These are phyloP conservation scores for Hyla sarda DNA, from an alignment of 2,113 vertebrate genomes.

Conservation along the genomic window DNA sequence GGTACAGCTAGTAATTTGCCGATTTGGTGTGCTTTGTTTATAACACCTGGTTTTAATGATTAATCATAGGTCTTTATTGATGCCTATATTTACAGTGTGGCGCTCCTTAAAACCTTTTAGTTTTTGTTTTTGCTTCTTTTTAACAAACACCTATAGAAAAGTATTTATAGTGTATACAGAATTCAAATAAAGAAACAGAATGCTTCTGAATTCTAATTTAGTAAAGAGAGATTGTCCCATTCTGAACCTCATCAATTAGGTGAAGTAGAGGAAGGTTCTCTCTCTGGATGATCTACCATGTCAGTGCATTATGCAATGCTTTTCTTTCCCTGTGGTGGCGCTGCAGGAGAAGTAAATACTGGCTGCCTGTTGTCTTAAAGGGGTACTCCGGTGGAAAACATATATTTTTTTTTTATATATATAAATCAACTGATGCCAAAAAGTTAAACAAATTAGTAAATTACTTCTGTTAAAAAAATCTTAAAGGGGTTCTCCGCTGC, in stretches of 20 bases:
- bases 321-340: too few species aligned
- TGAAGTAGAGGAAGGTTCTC: not conserved
- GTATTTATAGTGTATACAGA: not conserved
- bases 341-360: too few species aligned
- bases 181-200: not conserved
- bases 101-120: not conserved
- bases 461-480: too few species aligned
- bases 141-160: not conserved
- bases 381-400: too few species aligned
- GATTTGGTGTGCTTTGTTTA: constrained; percentile 42
- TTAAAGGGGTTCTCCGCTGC: too few species aligned
- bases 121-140: not conserved
- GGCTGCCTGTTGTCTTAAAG: too few species aligned
- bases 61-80: constrained; percentile 38
- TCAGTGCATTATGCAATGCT: not conserved
- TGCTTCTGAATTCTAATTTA: not conserved
- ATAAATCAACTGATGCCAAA: too few species aligned
- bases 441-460: too few species aligned
- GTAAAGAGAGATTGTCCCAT: not conserved
- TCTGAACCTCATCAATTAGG: too few species aligned
- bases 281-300: not conserved
- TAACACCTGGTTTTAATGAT: constrained; percentile 43
- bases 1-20: constrained; percentile 37
- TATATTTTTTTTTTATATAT: too few species aligned
- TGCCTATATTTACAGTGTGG: constrained; percentile 2